A percentile compares a stretch with the other conserved stretches of the same genome.
Evolutionary conservation across 2,888 invertebrate species (phyloP).

Genomic region (Cheilosia grossa): DNA sequence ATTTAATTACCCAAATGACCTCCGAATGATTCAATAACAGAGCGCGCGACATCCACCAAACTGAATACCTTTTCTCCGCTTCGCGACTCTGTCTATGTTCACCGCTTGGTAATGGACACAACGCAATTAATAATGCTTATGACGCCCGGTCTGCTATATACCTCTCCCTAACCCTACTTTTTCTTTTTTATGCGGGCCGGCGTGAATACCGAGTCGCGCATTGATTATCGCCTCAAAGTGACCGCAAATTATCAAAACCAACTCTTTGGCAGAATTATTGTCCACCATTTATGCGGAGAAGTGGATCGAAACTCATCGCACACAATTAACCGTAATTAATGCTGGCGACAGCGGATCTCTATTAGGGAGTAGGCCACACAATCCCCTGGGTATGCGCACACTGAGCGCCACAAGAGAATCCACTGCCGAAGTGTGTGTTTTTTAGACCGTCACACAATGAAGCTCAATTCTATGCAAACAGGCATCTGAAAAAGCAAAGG

Average conservation of each 20-base stretch:
- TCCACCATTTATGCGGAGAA: slow-evolving; percentile 24
- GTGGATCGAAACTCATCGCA: slow-evolving; percentile 63
- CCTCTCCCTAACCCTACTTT: not conserved
- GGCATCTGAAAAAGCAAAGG: slow-evolving; percentile 19
- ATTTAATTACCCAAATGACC: slow-evolving; percentile 52
- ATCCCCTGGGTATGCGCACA: slow-evolving; percentile 12
- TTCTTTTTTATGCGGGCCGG: not conserved
- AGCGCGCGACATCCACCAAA: not conserved
- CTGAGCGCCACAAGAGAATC: slow-evolving; percentile 28
- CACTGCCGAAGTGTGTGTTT: slow-evolving; percentile 32
- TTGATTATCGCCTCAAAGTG: slow-evolving; percentile 51
- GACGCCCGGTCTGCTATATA: slow-evolving; percentile 52
- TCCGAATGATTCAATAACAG: slow-evolving; percentile 24
- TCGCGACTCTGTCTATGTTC: slow-evolving; percentile 35
- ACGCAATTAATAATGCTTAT: slow-evolving; percentile 69
- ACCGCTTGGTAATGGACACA: slow-evolving; percentile 63
- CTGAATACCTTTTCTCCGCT: slow-evolving; percentile 4
- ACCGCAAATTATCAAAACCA: slow-evolving; percentile 62
- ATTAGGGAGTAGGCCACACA: slow-evolving; percentile 25
- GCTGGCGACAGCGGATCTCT: slow-evolving; percentile 51
- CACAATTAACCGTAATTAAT: slow-evolving; percentile 67
- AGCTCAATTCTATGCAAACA: slow-evolving; percentile 40
- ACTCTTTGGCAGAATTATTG: slow-evolving; percentile 49
- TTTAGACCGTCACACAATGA: slow-evolving; percentile 43
- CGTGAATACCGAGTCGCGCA: slow-evolving; percentile 9